Evolutionary conservation across 2,888 invertebrate species (phyloP), one percentile per base, ranked within the genome.

Genomic region (Brachycybe producta): DNA sequence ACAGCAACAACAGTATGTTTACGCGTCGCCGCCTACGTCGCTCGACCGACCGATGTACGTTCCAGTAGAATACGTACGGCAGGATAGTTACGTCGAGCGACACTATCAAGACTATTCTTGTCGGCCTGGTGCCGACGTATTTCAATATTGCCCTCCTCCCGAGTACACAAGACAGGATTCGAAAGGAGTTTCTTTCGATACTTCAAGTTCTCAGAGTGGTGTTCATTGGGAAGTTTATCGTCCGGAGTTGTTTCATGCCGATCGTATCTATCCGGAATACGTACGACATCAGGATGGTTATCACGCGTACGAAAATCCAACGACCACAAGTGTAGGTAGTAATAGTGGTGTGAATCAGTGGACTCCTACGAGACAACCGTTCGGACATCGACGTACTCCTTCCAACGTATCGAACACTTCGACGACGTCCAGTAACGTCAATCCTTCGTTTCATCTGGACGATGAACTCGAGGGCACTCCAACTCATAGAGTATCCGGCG

Each of bases 371-470:
- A 17, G 43, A 34, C 39, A 47, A 49, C 27, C 54, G 39, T 60
- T 60, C 54, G 67, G 73, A 0, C 88, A 87, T 65, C 75, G 81
- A 57, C 74, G 87, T 51, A 84, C 84, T 0, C 79, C 83, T 0
- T 84, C 85, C 0, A 83, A 83, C 61, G 79, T 84, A 3, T 79
- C 78, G 17, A 76, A 74, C 59, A 72, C 75, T 2, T 76, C 76
- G 58, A 57, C 55, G 30, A 68, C 70, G 46, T 55, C 47, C 39
- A 57, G 74, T 52, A 75, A 73, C 58, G 64, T 77, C 24, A 80
- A 78, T 65, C 78, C 78, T 38, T 75, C 73, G 43, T 78, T 78
- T 64, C 70, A 73, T 23, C 62, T 77, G 41, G 78, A 78, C 56
- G 76, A 77, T 52, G 80, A 79, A 56, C 70, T 68, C 51, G 70